A percentile compares a stretch with the other conserved stretches of the same genome.
These are phyloP conservation scores for Megaceryle maxima DNA, from an alignment of 2,113 vertebrate genomes.

Conservation along the genomic window DNA sequence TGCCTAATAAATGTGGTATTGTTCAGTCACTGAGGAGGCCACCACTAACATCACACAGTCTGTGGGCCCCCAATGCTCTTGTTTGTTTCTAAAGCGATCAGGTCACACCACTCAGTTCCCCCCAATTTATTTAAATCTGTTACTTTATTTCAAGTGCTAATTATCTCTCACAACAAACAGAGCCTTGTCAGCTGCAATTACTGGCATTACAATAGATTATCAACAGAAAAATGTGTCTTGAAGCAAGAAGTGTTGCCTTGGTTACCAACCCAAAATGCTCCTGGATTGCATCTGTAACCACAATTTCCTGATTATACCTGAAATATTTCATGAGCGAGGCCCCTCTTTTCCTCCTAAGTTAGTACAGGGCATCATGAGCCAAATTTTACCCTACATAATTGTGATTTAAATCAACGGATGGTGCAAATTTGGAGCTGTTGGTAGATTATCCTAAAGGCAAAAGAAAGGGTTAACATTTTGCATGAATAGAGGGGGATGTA, in stretches of 20 bases:
- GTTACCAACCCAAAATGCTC: slow-evolving; percentile 73
- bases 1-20: background rate
- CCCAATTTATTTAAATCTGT: slow-evolving; percentile 76
- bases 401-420: background rate
- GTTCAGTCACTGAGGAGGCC: background rate
- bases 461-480: background rate
- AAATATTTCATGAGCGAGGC: background rate
- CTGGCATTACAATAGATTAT: slow-evolving; percentile 78
- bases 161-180: slow-evolving; percentile 80
- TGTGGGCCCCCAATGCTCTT: slow-evolving; percentile 37
- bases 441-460: background rate
- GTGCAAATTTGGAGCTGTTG: background rate
- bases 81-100: slow-evolving; percentile 56
- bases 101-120: slow-evolving; percentile 56
- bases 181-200: slow-evolving; percentile 77
- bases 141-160: slow-evolving; percentile 81
- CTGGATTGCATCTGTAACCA: slow-evolving; percentile 55
- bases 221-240: slow-evolving; percentile 71
- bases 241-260: slow-evolving; percentile 73
- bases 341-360: slow-evolving; percentile 16
- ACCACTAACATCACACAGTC: background rate
- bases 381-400: slow-evolving; percentile 2
- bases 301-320: slow-evolving; percentile 57
- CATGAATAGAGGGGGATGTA: background rate
- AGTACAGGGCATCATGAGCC: background rate